Evolutionary conservation across 2,113 vertebrate genomes (phyloP).

Genomic region (Myotis davidii): DNA sequence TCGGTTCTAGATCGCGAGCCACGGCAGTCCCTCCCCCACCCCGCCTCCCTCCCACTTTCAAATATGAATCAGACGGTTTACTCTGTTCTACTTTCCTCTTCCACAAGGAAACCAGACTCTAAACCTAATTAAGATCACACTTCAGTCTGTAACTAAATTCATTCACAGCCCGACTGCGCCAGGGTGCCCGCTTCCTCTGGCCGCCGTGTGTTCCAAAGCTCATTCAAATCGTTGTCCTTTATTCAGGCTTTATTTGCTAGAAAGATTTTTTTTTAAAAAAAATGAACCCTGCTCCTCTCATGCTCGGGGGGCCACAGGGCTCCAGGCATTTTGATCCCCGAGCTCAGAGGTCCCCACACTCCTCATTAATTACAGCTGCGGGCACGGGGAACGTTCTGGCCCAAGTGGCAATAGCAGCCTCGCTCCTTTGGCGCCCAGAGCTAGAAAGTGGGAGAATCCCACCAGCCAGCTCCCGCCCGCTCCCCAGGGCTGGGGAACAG

Average conservation of each 20-base stretch:
- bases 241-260: neutral
- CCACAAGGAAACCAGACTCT: neutral
- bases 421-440: conserved; percentile 31
- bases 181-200: neutral
- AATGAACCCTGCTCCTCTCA: neutral
- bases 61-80: conserved; percentile 42
- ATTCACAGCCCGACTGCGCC: neutral
- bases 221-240: neutral
- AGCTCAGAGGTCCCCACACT: conserved; percentile 57
- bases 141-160: conserved; percentile 21
- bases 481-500: neutral
- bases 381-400: conserved; percentile 80
- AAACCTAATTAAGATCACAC: conserved; percentile 57
- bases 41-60: conserved; percentile 18
- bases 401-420: conserved; percentile 61
- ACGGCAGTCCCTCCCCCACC: neutral
- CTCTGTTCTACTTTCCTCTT: conserved; percentile 23
- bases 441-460: conserved; percentile 51
- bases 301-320: neutral
- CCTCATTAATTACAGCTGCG: conserved; percentile 84
- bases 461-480: rapidly evolving
- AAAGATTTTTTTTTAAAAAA: too few species aligned
- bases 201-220: neutral
- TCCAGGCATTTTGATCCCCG: conserved; percentile 54
- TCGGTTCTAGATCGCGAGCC: neutral